Evolutionary conservation across 2,888 invertebrate genomes (phyloP), one percentile per base, ranked within the genome.

Genomic region (Magallana nippona): DNA sequence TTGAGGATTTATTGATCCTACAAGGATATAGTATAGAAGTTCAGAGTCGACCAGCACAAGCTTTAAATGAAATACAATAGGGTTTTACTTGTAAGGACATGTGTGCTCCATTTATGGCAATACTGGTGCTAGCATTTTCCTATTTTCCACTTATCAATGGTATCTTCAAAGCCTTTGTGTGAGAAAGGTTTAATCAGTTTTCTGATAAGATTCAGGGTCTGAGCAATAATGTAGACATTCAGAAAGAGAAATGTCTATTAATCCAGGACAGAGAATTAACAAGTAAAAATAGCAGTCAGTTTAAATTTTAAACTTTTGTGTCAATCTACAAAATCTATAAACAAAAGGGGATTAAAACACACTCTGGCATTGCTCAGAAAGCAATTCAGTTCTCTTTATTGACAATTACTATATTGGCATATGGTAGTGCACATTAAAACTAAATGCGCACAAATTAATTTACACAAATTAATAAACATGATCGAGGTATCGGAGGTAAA

Each of bases 51-150:
- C 63, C 63, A 19, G 13, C 22, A 63, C 63, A 22, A 27, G 13
- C 8, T 63, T 63, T 63, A 63, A 63, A 63, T 63, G 63, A 63
- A 63, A 63, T 27, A 63, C 63, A 63, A 63, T 63, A 63, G 22
- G 13, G n/a, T 63, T 63, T 63, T 63, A 63, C 63, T 63, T 63
- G 63, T 63, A 63, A 63, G 63, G 63, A 63, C 63, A 63, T 63
- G 63, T 22, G 63, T 10, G 22, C 63, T 13, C 11, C n/a, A 13
- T 63, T 63, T 63, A 63, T 22, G 19, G 63, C 63, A 63, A 22
- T 63, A 63, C 63, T 22, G 27, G 27, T 13, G 19, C 5, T 63
- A 22, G 44, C 44, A 44, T 44, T 44, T 8, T 44, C 22, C 27
- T 27, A 63, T 22, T 22, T 63, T 27, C 27, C 63, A 22, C 63